Conservation (phyloP, 2,797 vertebrate genomes). For the Schizopygopsis malacanthus region DNA sequence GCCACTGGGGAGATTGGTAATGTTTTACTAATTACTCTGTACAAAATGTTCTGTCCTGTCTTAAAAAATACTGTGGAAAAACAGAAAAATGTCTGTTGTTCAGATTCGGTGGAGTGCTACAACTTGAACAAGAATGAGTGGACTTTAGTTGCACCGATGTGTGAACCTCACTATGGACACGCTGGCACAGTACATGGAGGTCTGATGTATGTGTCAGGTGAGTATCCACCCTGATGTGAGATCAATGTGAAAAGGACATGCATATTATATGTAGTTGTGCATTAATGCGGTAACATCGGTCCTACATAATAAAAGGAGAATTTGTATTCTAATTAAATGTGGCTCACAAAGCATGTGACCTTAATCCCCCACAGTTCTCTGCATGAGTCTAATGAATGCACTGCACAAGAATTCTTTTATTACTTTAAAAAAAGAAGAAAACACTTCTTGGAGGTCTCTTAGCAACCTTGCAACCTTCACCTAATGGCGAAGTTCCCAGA, state of each 20-base stretch:
- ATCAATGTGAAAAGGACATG: not conserved
- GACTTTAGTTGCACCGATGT: conserved; percentile 77
- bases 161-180: conserved; percentile 83
- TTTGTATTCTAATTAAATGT: conserved; percentile 31
- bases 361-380: conserved; percentile 63
- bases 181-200: conserved; percentile 80
- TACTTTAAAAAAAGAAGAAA: not conserved
- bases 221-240: conserved; percentile 28
- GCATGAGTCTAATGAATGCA: conserved; percentile 13
- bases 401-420: conserved; percentile 2
- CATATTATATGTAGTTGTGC: not conserved
- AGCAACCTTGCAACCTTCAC: conserved; percentile 57
- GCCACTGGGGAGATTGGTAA: conserved; percentile 80
- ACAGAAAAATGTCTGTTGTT: conserved; percentile 10
- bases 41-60: conserved; percentile 18
- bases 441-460: conserved; percentile 36
- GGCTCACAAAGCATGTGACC: conserved; percentile 25
- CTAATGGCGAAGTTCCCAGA: conserved; percentile 50
- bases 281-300: not conserved
- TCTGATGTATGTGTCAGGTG: conserved; percentile 85
- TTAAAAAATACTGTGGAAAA: conserved; percentile 3
- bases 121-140: conserved; percentile 82
- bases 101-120: conserved; percentile 83
- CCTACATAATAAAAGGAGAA: not conserved
- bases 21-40: conserved; percentile 8